phyloP scores from a whole-genome alignment of 2,113 vertebrate genomes.

The Dipodomys spectabilis region DNA sequence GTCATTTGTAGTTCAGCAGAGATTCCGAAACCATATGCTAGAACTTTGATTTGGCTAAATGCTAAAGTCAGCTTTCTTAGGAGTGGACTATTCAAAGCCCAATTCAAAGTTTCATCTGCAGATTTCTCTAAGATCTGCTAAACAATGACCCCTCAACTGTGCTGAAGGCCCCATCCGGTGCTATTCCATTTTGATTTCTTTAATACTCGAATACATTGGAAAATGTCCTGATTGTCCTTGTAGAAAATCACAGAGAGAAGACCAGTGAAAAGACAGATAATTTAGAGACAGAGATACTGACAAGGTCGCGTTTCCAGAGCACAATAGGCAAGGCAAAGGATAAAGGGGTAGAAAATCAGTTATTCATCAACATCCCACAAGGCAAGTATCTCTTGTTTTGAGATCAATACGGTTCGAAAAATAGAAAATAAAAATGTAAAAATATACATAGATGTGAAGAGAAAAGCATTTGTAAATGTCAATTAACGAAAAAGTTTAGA shows the following conservation, averaged over 20 bases:
- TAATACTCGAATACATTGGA: neutral
- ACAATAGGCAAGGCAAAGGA: neutral
- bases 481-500: neutral
- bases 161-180: neutral
- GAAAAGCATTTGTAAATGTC: neutral
- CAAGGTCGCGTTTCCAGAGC: neutral
- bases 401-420: neutral
- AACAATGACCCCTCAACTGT: neutral
- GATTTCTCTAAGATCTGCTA: neutral
- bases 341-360: neutral
- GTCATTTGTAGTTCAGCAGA: neutral
- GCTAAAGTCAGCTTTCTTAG: too few relatives aligned
- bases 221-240: neutral
- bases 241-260: neutral
- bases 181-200: neutral
- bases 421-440: neutral
- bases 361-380: neutral
- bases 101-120: neutral
- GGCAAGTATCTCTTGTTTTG: neutral
- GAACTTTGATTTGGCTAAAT: too few relatives aligned
- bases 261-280: neutral
- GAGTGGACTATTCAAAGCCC: neutral
- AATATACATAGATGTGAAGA: neutral
- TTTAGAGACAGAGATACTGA: accelerated
- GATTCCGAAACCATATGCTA: neutral